Percentiles rank a stretch among this genome's conserved stretches.
Evolutionary conservation across 2,888 invertebrate species (phyloP).

Genomic region (Tanaodytes sp.): DNA sequence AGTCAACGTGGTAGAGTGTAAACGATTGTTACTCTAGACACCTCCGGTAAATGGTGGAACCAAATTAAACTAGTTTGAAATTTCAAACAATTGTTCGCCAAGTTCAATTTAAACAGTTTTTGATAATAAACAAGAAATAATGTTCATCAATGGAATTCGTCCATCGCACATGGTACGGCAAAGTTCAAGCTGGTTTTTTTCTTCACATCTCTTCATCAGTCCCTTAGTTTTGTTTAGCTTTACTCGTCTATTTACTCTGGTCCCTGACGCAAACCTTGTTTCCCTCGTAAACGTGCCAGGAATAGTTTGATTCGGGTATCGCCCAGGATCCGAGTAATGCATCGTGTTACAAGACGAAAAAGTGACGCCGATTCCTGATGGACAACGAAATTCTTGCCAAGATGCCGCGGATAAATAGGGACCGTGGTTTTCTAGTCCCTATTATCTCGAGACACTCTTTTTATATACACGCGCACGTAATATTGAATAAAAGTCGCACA

Average conservation of each 20-base stretch:
- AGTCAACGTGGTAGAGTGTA: no score
- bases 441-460: conserved; percentile 34
- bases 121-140: no score
- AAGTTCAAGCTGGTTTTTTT: conserved; percentile 28
- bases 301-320: conserved; percentile 47
- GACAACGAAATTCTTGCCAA: conserved; percentile 42
- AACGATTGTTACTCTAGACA: no score
- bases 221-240: conserved; percentile 33
- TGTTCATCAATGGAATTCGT: conserved; percentile 18
- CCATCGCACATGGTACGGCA: conserved; percentile 1
- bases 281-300: conserved; percentile 49
- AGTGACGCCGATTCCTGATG: conserved; percentile 23
- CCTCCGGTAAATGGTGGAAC: no score
- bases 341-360: conserved; percentile 29
- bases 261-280: conserved; percentile 52
- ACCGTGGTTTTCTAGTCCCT: conserved; percentile 16
- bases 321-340: conserved; percentile 46
- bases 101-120: no score
- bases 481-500: conserved; percentile 37
- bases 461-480: conserved; percentile 21
- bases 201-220: conserved; percentile 10
- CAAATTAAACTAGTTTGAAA: no score
- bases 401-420: conserved; percentile 33
- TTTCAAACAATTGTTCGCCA: no score
- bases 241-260: conserved; percentile 47